phyloP scores from a whole-genome alignment of 1,140 invertebrate species.

The Eulimnadia texana region DNA sequence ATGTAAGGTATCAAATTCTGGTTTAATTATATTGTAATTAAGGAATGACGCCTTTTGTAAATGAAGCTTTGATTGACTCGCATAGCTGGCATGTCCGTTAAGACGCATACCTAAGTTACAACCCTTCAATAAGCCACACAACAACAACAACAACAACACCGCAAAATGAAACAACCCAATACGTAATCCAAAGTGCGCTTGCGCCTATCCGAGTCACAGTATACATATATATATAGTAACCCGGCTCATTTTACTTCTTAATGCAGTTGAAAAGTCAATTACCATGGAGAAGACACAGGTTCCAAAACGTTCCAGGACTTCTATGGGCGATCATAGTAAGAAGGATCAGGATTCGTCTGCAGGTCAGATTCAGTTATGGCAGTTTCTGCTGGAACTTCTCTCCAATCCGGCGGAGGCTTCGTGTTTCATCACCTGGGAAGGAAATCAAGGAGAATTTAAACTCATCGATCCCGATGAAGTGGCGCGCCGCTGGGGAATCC shows the following conservation, averaged over 20 bases:
- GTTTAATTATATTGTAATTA: not conserved
- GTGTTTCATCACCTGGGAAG: conserved; percentile 89
- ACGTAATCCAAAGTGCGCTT: too few relatives aligned
- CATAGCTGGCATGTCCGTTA: not conserved
- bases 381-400: conserved; percentile 89
- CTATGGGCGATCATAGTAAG: not conserved
- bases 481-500: conserved; percentile 89
- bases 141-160: not conserved
- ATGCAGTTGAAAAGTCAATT: not conserved
- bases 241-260: not conserved
- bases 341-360: conserved; percentile 31
- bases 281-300: not conserved
- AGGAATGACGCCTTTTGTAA: not conserved
- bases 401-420: conserved; percentile 76
- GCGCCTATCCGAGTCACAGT: too few relatives aligned
- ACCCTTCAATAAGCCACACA: not conserved
- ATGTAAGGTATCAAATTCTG: not conserved
- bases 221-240: not conserved
- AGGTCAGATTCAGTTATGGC: conserved; percentile 97
- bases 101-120: not conserved
- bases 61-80: not conserved
- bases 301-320: not conserved
- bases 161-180: not conserved
- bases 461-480: conserved; percentile 96
- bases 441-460: conserved; percentile 91